Evolutionary conservation across 2,888 invertebrate genomes (phyloP).

Genomic region (Zele albiditarsus): DNA sequence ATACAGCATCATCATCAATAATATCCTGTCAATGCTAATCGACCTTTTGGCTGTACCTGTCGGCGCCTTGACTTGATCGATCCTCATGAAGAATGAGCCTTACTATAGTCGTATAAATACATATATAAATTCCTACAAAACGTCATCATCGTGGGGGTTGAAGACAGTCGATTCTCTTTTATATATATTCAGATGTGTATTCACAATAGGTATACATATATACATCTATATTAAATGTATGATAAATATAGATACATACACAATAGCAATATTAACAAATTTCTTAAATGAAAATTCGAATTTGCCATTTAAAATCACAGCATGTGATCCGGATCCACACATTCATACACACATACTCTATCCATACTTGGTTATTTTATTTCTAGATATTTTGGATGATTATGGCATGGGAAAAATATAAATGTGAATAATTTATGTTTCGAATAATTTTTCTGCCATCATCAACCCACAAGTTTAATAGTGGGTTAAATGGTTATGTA

Average conservation of each 20-base stretch:
- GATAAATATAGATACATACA: not conserved
- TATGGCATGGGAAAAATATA: conserved; percentile 52
- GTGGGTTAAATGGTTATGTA: conserved; percentile 68
- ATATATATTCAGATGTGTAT: not conserved
- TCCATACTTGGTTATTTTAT: conserved; percentile 53
- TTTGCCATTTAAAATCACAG: conserved; percentile 68
- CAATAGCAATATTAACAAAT: conserved; percentile 56
- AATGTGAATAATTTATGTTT: conserved; percentile 59
- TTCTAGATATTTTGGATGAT: conserved; percentile 64
- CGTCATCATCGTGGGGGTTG: conserved; percentile 14
- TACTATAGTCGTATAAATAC: not conserved
- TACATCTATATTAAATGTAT: not conserved
- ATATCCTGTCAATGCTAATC: conserved; percentile 44
- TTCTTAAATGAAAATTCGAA: conserved; percentile 59
- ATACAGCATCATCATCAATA: conserved; percentile 36
- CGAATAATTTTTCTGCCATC: conserved; percentile 55
- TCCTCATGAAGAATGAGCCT: conserved; percentile 20
- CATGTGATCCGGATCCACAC: conserved; percentile 46
- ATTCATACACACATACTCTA: no score
- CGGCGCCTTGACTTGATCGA: conserved; percentile 43
- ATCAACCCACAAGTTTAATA: conserved; percentile 63
- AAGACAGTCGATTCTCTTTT: not conserved
- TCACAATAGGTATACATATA: not conserved
- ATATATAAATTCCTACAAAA: conserved; percentile 7
- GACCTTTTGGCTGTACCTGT: conserved; percentile 37